Base-by-base conservation (phyloP, 2,797 vertebrate genomes). In the Oceanodroma leucorhoa region DNA sequence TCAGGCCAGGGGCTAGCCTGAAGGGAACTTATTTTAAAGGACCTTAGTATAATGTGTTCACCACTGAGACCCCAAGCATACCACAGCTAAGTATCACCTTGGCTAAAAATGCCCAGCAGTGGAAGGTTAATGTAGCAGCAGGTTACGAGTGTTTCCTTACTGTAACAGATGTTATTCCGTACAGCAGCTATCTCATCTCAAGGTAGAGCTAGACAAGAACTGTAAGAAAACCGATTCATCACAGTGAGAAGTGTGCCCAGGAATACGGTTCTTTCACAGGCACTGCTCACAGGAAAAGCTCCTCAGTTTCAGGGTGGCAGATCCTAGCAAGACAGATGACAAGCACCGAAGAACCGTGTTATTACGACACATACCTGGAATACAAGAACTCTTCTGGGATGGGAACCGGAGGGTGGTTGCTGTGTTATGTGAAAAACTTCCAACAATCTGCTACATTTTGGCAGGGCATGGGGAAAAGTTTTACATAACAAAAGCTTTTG, bases 401-500 rank as follows among this genome's bases (percentile, higher is more conserved):
- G 50, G 54, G 32, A 88, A 71, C n/a, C 0, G 1, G 61, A 89
- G 45, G 7, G 26, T 72, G 50, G 50, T 54, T 18, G 2, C 60
- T 7, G 2, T 36, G 30, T 46, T 48, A 53, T 0, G 8, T 70
- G 45, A 83, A 84, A 83, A 48, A 26, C 29, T 65, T 90, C 55
- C 88, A 93, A 36, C 30, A 20, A 32, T 26, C 24, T 70, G 40
- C 64, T 84, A 43, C 10, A 6, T 79, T 67, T 86, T 83, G 62
- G 70, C 70, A 84, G 45, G 24, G 60, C 10, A 14, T 3, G 9
- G 65, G 50, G 15, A 58, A 75, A 73, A 89, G 40, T 5, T 19
- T 66, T 82, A 72, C 20, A 5, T 61, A 65, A 71, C 36, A 83
- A 75, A 86, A 86, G 58, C 46, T 66, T 93, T 85, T 72, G 30